Evolutionary conservation across 2,797 vertebrate species (phyloP).

Genomic region (Neomorphus geoffroyi): DNA sequence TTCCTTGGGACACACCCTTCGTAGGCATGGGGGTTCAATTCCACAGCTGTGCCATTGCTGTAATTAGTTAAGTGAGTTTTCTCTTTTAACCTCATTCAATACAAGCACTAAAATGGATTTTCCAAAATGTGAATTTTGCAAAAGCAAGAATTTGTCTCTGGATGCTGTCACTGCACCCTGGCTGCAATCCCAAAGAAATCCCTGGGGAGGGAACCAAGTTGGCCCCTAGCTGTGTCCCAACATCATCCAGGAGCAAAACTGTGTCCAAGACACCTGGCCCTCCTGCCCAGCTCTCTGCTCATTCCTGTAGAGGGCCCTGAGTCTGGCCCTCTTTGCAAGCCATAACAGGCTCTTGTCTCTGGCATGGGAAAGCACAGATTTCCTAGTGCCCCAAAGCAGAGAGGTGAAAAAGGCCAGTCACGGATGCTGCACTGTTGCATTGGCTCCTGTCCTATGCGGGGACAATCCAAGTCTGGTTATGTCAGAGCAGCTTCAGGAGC

Average conservation of each 20-base stretch:
- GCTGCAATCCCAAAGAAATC: background rate
- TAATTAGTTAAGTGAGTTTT: background rate
- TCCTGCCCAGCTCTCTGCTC: background rate
- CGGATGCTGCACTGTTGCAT: fast-evolving
- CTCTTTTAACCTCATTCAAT: background rate
- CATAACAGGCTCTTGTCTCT: background rate
- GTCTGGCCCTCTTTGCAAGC: background rate
- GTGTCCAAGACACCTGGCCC: background rate
- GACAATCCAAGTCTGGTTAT: background rate
- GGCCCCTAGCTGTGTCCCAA: background rate
- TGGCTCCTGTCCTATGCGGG: background rate
- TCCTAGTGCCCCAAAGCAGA: fast-evolving
- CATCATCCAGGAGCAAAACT: background rate
- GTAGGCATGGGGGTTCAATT: background rate
- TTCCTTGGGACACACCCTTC: background rate
- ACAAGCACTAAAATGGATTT: background rate
- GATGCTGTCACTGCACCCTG: background rate
- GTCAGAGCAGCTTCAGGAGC: background rate
- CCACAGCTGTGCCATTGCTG: background rate
- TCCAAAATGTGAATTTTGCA: background rate
- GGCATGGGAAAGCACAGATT: fast-evolving
- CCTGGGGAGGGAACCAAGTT: background rate
- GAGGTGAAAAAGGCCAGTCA: background rate
- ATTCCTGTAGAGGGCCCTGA: background rate
- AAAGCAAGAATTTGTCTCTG: background rate